Base-by-base conservation (phyloP, 1,140 invertebrate species). In the Magallana gigas region DNA sequence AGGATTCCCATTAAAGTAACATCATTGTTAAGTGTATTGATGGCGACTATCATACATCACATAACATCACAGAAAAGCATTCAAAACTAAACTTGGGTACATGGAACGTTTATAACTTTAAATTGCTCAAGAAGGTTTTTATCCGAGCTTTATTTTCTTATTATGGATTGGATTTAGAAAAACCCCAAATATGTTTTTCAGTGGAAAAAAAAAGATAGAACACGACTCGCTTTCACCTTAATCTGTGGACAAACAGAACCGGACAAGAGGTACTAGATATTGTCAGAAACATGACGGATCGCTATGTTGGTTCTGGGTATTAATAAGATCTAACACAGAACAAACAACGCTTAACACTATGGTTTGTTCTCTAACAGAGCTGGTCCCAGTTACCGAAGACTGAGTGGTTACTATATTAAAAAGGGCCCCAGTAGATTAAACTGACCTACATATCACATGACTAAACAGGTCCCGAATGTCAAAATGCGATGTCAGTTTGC, bases 361-460 rank as follows among this genome's bases (percentile, higher is more conserved):
- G 23, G 23, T 71, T 18, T 71, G 68, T 71, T 71, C 68, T 29
- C 68, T 71, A 71, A 71, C 68, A 71, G 23, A 29, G 12, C 68
- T 23, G 23, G 68, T 29, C 68, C 68, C 18, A 29, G 68, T 71
- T 29, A 71, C 68, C 68, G 12, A 29, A 29, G 68, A 71, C 68
- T 29, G 12, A 71, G 68, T 71, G 68, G 68, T 71, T 71, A 71
- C 68, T 71, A 71, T 71, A 71, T 71, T 23, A 71, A 29, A 71
- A 71, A 71, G 68, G 68, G 23, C 23, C 23, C 8, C 68, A 71
- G 36, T 29, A 71, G 36, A 71, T 29, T 71, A 71, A 23, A 23
- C 23, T 71, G 68, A 71, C 68, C 68, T 29, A 71, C 23, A 71
- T 71, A 29, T 71, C 6, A 23, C 18, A 71, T 18, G 68, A 71